These are phyloP conservation scores for Neopelma chrysocephalum DNA, from an alignment of 2,797 vertebrate genomes.

Conservation along the genomic window DNA sequence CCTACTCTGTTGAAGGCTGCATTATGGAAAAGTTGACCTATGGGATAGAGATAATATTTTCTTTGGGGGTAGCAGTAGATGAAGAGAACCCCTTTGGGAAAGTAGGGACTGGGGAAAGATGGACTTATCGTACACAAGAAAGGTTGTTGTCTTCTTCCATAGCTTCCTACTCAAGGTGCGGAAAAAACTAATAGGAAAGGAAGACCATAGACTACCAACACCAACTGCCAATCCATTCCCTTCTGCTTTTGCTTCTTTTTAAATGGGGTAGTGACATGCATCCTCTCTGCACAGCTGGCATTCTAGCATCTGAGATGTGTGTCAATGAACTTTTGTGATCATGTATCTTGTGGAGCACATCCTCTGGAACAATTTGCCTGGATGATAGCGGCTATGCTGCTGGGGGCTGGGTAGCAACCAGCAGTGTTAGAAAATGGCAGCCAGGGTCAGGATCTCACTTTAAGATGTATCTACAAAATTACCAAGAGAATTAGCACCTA, in stretches of 20 bases:
- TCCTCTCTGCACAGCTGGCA: not conserved
- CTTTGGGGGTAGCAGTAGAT: not conserved
- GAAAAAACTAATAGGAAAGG: not conserved
- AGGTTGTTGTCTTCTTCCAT: not conserved
- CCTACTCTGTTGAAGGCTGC: not conserved
- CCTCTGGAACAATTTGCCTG: not conserved
- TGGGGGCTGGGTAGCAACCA: not conserved
- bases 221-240: not conserved
- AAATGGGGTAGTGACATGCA: accelerated
- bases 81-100: not conserved
- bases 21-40: not conserved
- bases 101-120: not conserved
- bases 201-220: not conserved
- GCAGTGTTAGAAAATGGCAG: not conserved
- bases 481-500: not conserved
- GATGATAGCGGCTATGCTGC: not conserved
- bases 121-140: not conserved
- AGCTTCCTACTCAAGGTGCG: not conserved
- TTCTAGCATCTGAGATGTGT: not conserved
- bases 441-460: not conserved
- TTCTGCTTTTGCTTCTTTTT: not conserved
- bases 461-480: not conserved
- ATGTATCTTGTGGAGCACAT: not conserved
- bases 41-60: not conserved
- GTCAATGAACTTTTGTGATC: not conserved